These are phyloP conservation scores for Pavo muticus DNA, from an alignment of 2,113 vertebrate genomes.

Conservation along the genomic window DNA sequence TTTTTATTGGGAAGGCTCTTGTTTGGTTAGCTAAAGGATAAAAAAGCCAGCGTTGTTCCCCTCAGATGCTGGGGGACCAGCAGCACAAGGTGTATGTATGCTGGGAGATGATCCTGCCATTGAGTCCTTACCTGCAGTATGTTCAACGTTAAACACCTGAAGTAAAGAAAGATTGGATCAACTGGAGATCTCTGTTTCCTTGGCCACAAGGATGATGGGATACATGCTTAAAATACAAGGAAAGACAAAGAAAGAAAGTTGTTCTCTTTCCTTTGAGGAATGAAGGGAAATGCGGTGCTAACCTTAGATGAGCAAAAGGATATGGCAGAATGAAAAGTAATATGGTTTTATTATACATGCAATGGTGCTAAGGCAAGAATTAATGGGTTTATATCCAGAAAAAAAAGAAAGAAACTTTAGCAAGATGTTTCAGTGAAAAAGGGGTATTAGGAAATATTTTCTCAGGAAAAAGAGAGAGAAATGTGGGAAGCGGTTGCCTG, in stretches of 20 bases:
- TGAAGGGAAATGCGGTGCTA: neutral
- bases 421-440: neutral
- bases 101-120: neutral
- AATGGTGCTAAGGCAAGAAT: neutral
- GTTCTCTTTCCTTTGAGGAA: neutral
- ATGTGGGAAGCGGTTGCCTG: neutral
- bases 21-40: neutral
- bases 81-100: neutral
- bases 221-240: neutral
- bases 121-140: neutral
- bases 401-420: neutral
- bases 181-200: neutral
- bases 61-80: neutral
- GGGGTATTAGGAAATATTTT: neutral
- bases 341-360: neutral
- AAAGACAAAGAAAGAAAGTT: neutral
- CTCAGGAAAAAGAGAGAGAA: neutral
- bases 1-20: neutral
- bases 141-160: neutral
- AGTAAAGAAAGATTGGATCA: neutral
- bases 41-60: neutral
- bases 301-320: neutral
- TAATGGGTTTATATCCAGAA: neutral
- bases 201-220: neutral
- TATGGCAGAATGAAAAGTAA: neutral